Conservation (phyloP, 2,888 invertebrate genomes). For the Ornithoptera alexandrae region DNA sequence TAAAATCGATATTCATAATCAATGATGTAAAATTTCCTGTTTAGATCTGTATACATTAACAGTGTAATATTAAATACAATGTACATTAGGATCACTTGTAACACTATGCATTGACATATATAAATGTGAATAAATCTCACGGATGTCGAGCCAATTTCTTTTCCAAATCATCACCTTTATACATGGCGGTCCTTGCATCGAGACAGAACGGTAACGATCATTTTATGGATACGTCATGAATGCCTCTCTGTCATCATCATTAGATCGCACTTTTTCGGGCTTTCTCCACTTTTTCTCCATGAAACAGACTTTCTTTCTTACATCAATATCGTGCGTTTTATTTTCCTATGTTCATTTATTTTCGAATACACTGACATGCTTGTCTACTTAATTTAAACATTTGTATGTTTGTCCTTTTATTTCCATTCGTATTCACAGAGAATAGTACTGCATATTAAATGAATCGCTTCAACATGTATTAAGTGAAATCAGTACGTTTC, state of each 20-base stretch:
- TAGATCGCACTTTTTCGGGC: constrained; percentile 72
- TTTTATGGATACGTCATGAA: constrained; percentile 78
- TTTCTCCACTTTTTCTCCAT: constrained; percentile 67
- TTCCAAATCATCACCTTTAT: constrained; percentile 64
- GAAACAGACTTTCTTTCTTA: constrained; percentile 52
- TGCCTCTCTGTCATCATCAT: constrained; percentile 78
- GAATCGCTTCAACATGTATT: constrained; percentile 15
- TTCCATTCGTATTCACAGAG: constrained; percentile 53
- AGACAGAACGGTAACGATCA: constrained; percentile 77
- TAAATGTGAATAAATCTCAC: constrained; percentile 77
- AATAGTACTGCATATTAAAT: constrained; percentile 53
- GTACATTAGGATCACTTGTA: constrained; percentile 74
- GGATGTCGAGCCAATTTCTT: constrained; percentile 67
- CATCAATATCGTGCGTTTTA: constrained; percentile 47
- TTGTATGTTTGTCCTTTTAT: constrained; percentile 52
- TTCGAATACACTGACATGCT: constrained; percentile 62
- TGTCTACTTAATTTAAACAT: constrained; percentile 59
- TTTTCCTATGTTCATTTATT: constrained; percentile 48
- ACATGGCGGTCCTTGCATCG: constrained; percentile 74
- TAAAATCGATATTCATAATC: constrained; percentile 75
- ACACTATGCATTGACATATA: constrained; percentile 66
- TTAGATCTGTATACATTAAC: constrained; percentile 79
- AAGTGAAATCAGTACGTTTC: constrained; percentile 57
- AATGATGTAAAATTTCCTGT: constrained; percentile 76
- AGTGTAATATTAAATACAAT: constrained; percentile 70